Conservation (phyloP, 2,888 invertebrate species). For the Euphydryas editha region DNA sequence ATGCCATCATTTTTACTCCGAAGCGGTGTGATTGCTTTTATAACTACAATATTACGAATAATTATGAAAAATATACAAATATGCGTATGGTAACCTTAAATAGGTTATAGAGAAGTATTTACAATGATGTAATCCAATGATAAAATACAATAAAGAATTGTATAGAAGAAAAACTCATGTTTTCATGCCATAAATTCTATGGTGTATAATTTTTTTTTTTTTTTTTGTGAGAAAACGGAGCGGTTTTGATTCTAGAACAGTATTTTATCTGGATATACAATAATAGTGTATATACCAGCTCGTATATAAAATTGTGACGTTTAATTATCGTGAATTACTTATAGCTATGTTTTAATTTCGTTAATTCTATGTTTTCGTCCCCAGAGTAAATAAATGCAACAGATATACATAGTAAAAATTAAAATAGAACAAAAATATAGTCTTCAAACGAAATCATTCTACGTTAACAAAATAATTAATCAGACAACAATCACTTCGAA, state of each 20-base stretch:
- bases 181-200: slow-evolving; percentile 46
- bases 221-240: neutral
- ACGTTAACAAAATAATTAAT: neutral
- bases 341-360: neutral
- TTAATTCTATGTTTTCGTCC: slow-evolving; percentile 43
- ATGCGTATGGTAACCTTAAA: slow-evolving; percentile 66
- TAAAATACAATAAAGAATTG: slow-evolving; percentile 40
- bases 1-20: slow-evolving; percentile 66
- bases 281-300: slow-evolving; percentile 5
- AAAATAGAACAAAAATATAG: slow-evolving; percentile 19
- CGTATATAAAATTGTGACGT: slow-evolving; percentile 42
- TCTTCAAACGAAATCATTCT: neutral
- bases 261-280: slow-evolving; percentile 8
- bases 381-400: slow-evolving; percentile 75
- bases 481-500: slow-evolving; percentile 5
- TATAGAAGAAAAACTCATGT: slow-evolving; percentile 50
- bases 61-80: slow-evolving; percentile 79
- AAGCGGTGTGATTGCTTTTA: slow-evolving; percentile 57
- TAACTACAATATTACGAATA: slow-evolving; percentile 51
- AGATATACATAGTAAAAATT: slow-evolving; percentile 60
- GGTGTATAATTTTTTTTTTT: neutral
- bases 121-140: slow-evolving; percentile 52
- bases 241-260: neutral
- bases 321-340: slow-evolving; percentile 33
- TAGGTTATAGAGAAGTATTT: slow-evolving; percentile 63